Conservation (phyloP, 2,113 vertebrate genomes). For the Cyprinodon tularosa region DNA sequence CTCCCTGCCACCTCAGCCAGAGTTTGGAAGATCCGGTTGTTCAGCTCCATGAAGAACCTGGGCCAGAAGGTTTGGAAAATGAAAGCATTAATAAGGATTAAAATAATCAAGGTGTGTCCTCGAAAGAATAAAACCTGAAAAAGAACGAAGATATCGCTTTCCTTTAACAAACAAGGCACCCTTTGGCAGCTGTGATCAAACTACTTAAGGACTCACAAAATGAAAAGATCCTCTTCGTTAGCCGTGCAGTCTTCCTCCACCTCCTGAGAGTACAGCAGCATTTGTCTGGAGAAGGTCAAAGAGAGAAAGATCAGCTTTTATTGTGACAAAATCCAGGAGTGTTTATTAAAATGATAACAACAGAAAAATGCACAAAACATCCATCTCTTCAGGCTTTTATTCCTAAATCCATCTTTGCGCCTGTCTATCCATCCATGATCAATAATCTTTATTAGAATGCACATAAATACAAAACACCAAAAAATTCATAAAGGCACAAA, state of each 20-base stretch:
- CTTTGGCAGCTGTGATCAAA: not conserved
- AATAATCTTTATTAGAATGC: too few relatives aligned
- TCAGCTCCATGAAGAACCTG: conserved; percentile 99
- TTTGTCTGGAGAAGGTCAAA: conserved; percentile 82
- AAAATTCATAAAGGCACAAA: too few relatives aligned
- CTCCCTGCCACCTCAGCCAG: conserved; percentile 91
- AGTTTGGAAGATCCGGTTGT: conserved; percentile 97
- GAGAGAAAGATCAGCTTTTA: not conserved
- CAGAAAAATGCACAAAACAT: not conserved
- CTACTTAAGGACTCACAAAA: conserved; percentile 86
- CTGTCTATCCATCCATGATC: too few relatives aligned
- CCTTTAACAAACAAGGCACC: not conserved
- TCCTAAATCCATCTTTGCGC: too few relatives aligned
- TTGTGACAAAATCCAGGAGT: not conserved
- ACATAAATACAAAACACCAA: too few relatives aligned
- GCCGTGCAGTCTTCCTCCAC: conserved; percentile 89
- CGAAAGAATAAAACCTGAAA: not conserved
- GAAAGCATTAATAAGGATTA: not conserved
- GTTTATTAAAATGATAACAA: not conserved
- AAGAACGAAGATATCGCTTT: too few relatives aligned
- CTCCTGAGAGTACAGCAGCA: conserved; percentile 96
- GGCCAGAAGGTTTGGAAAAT: not conserved
- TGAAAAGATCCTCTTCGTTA: conserved; percentile 97
- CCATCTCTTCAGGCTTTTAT: not conserved
- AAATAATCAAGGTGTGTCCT: not conserved